Evolutionary conservation across 2,888 invertebrate species (phyloP), one percentile per base, ranked within the genome.

Genomic region (Mythimna impura): DNA sequence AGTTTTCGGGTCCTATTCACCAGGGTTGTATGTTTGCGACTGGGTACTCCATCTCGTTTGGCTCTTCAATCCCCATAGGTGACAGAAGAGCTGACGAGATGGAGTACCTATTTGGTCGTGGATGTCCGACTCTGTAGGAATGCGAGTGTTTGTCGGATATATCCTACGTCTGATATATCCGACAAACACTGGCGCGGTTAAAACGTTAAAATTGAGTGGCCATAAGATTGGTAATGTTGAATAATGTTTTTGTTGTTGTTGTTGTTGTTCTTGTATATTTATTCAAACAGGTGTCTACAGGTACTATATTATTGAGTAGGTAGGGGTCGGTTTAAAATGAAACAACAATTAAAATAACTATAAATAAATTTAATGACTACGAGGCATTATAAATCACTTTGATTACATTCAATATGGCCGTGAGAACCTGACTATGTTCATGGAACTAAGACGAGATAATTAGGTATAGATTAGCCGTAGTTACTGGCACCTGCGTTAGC

Each of bases 401-500:
- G 66, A 69, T 81, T 80, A 81, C 80, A 81, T 63, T 76, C 76
- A 73, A 83, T 86, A 86, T 85, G 86, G 87, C 87, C 78, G 71
- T 80, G 62, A 73, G 61, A 76, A 81, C 72, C 76, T 87, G 82
- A 87, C 84, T 86, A 80, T 70, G 63, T 84, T 72, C 54, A 25
- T 71, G 20, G 61, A 77, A 75, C 74, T 76, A 30, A 71, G 14
- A 66, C 22, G 40, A 43, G 40, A 61, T 61, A 61, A 40, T 30
- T 43, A 40, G 3, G 10, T 40, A 9, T 20, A 64, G 25, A 36
- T 86, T 92, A 90, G 10, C 93, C 92, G 84, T 95, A 93, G 79
- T 93, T 89, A 57, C 92, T 86, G 3, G 92, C 89, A 43, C 92
- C 87, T 0, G 93, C 89, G 52, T 91, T 91, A 2, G 93, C 90